phyloP scores from a whole-genome alignment of 1,140 invertebrate genomes.

The Notospermus geniculatus region DNA sequence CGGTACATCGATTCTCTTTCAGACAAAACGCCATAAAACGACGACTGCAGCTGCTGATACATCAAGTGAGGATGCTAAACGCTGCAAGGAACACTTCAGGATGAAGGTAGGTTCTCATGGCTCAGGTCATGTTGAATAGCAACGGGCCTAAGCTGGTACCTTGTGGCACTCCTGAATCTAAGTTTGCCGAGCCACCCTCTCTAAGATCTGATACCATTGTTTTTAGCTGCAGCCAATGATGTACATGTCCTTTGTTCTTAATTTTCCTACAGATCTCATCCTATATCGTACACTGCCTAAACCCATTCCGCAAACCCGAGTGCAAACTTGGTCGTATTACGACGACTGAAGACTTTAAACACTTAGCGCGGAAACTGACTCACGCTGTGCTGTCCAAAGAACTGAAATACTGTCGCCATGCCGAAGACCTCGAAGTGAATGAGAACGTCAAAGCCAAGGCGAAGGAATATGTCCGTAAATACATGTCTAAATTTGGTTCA shows the following conservation, averaged over 20 bases:
- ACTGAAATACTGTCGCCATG: slow-evolving; percentile 83
- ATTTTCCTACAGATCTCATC: slow-evolving; percentile 68
- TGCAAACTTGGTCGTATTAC: slow-evolving; percentile 83
- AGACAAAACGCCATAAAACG: slow-evolving; percentile 60
- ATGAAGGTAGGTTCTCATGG: too few relatives aligned
- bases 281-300: slow-evolving; percentile 85
- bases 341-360: slow-evolving; percentile 91
- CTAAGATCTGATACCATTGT: too few relatives aligned
- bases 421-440: slow-evolving; percentile 83
- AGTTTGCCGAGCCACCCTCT: too few relatives aligned
- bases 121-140: too few relatives aligned
- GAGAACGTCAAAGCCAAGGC: slow-evolving; percentile 86
- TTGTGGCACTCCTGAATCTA: too few relatives aligned
- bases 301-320: slow-evolving; percentile 81
- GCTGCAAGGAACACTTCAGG: slow-evolving; percentile 84
- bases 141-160: too few relatives aligned
- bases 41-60: slow-evolving; percentile 59
- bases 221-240: too few relatives aligned
- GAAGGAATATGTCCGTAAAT: slow-evolving; percentile 91
- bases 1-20: too few relatives aligned
- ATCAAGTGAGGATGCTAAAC: slow-evolving; percentile 53
- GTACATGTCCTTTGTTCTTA: too few relatives aligned
- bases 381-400: slow-evolving; percentile 97
- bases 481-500: slow-evolving; percentile 86
- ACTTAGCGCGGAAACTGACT: slow-evolving; percentile 90